phyloP scores from a whole-genome alignment of 2,113 vertebrate genomes.

The Seriola dumerili region DNA sequence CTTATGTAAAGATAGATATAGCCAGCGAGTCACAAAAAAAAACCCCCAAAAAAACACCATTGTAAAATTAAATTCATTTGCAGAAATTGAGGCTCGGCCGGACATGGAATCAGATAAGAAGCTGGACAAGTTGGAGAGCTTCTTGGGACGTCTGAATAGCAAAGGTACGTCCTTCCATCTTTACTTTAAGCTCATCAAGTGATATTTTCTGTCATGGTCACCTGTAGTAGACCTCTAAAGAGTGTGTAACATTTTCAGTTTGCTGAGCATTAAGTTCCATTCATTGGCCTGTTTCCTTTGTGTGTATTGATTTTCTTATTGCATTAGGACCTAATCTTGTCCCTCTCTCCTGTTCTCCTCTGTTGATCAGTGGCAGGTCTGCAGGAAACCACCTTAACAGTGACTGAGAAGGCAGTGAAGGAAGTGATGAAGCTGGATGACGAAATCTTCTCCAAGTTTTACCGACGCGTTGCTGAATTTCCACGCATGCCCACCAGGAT shows the following conservation, averaged over 20 bases:
- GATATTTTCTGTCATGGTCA: not conserved
- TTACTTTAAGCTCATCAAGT: not conserved
- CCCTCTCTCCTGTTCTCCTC: not conserved
- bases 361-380: slow-evolving; percentile 85
- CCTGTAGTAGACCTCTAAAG: not conserved
- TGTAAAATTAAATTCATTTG: not conserved
- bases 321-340: not conserved
- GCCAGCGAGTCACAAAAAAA: too few relatives aligned
- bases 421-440: slow-evolving; percentile 98
- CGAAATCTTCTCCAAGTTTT: slow-evolving; percentile 97
- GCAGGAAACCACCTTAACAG: slow-evolving; percentile 92
- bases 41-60: too few relatives aligned
- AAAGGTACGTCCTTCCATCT: slow-evolving; percentile 85
- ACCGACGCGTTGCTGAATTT: slow-evolving; percentile 86
- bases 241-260: not conserved
- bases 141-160: slow-evolving; percentile 94
- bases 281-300: not conserved
- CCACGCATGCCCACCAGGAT: slow-evolving; percentile 83
- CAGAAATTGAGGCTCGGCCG: slow-evolving; percentile 94
- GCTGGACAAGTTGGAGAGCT: slow-evolving; percentile 94
- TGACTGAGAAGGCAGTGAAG: slow-evolving; percentile 95
- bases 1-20: not conserved
- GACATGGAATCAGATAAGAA: slow-evolving; percentile 97
- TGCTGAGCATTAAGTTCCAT: not conserved
- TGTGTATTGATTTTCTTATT: not conserved